Evolutionary conservation across 2,797 vertebrate genomes (phyloP), one percentile per base, ranked within the genome.

Genomic region (Sciurus vulgaris): DNA sequence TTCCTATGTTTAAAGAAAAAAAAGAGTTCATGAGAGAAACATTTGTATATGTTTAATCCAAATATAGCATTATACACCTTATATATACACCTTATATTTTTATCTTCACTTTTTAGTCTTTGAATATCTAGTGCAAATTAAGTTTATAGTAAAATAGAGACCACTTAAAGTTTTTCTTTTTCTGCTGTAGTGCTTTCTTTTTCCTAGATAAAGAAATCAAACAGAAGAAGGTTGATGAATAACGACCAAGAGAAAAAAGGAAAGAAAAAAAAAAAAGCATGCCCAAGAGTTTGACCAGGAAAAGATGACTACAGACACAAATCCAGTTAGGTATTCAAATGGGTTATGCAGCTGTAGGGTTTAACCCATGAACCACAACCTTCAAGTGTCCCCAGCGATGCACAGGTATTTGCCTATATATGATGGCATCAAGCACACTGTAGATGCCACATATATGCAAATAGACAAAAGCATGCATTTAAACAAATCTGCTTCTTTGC

Each of bases 11-110:
- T 47, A 54, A n/a, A 18, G 33, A 11, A 59, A 73, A 73, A 81
- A 44, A 77, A 28, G 8, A 41, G 3, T 15, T 3, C 85, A 3
- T 15, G 14, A 81, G 14, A 65, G 13, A 81, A 95, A 87, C 3
- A 41, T 85, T 97, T 95, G 84, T 83, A 0, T 41, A 74, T 70
- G 54, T 86, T 92, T 83, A 94, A 82, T n/a, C 35, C 47, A 91
- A 30, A 82, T 83, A 76, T 26, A 93, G 28, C 7, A 2, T 94
- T 95, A 24, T 76, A 9, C 28, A 54, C 28, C 38, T 72, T 74
- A 49, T 49, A 81, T 61, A 24, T 76, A 9, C 28, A 54, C 28
- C 38, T 72, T 74, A 49, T 49, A 81, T 61, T 94, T 96, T 83
- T n/a, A 89, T 41, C 33, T 74, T 88, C 11, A 67, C 2, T 35